A percentile compares a stretch with the other conserved stretches of the same genome.
Conservation (phyloP, 2,888 invertebrate genomes). For the Perizoma flavofasciatum region DNA sequence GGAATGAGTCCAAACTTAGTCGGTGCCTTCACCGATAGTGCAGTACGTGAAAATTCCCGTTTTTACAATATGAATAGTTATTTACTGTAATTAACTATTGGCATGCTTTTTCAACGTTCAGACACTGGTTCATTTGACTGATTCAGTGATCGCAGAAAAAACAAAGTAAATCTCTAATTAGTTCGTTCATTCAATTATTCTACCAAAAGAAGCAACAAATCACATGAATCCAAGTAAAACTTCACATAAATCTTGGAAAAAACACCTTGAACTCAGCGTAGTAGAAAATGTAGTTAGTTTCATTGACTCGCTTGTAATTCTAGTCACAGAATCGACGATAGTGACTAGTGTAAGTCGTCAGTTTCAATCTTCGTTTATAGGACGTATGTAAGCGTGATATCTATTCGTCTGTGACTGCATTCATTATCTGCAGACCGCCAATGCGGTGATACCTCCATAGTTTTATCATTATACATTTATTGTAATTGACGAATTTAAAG, state of each 20-base stretch:
- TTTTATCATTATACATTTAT: neutral
- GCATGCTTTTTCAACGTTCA: no score
- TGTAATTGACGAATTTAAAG: no score
- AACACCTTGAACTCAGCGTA: slow-evolving; percentile 20
- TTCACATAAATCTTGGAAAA: slow-evolving; percentile 23
- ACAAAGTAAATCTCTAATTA: neutral
- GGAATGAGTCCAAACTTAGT: no score
- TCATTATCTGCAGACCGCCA: neutral
- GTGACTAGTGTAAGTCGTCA: slow-evolving; percentile 1
- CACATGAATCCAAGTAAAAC: slow-evolving; percentile 15
- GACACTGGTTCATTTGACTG: no score
- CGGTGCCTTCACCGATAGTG: no score
- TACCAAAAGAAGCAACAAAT: slow-evolving; percentile 10
- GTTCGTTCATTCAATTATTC: slow-evolving; percentile 1
- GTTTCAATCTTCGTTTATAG: slow-evolving; percentile 18
- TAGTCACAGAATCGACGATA: slow-evolving; percentile 1
- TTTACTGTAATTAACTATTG: no score
- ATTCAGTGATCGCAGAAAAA: no score
- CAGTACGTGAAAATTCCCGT: no score
- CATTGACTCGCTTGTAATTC: slow-evolving; percentile 24
- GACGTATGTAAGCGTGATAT: slow-evolving; percentile 6
- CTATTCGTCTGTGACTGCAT: slow-evolving; percentile 13
- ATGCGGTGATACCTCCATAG: neutral
- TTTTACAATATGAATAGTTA: no score
- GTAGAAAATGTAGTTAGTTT: slow-evolving; percentile 35